Evolutionary conservation across 2,797 vertebrate species (phyloP).

Genomic region (Leucoraja ocellata): DNA sequence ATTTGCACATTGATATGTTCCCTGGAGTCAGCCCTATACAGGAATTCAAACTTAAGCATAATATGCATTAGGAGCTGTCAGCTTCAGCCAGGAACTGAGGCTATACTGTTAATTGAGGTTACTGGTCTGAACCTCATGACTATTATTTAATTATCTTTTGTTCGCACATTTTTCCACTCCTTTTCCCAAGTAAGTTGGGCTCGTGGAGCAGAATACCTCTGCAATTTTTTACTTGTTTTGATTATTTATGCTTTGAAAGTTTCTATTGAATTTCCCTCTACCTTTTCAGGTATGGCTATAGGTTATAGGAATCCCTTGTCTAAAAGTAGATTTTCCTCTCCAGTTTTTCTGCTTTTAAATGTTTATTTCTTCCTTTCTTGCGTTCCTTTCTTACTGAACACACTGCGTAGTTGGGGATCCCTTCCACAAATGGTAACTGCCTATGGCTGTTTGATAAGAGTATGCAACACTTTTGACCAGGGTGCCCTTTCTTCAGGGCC

Average conservation of each 20-base stretch:
- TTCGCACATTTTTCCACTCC: neutral
- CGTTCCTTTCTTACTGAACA: neutral
- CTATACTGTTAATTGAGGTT: neutral
- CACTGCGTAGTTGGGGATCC: neutral
- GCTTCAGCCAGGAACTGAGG: neutral
- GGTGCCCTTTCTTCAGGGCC: neutral
- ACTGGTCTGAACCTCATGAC: neutral
- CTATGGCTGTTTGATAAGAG: neutral
- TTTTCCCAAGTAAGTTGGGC: neutral
- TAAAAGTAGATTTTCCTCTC: neutral
- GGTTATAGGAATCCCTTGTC: neutral
- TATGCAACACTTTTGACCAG: neutral
- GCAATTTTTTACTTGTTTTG: neutral
- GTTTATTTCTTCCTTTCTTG: neutral
- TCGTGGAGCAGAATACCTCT: neutral
- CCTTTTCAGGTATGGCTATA: neutral
- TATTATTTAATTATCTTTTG: neutral
- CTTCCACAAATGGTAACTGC: neutral
- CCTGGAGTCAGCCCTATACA: neutral
- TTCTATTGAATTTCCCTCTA: neutral
- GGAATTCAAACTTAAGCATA: neutral
- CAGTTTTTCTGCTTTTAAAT: neutral
- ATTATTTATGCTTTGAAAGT: neutral
- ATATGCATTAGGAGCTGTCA: neutral
- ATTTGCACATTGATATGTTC: neutral